Evolutionary conservation across 1,140 invertebrate genomes (phyloP).

Genomic region (Atopsyche davidsoni): DNA sequence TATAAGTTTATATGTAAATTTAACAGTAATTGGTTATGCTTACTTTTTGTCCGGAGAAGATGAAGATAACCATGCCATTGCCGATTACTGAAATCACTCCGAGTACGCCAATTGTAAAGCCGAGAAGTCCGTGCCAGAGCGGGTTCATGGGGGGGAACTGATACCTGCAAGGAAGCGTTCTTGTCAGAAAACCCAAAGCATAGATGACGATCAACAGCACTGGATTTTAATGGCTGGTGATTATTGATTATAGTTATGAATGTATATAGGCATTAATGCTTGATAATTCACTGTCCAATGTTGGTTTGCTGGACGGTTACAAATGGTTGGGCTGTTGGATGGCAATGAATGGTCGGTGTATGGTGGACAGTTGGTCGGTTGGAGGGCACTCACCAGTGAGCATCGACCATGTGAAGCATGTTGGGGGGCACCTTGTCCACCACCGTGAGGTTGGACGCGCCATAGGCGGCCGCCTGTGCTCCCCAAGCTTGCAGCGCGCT

Average conservation of each 20-base stretch:
- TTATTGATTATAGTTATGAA: not conserved
- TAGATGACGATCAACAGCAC: not conserved
- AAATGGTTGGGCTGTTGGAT: too few relatives aligned
- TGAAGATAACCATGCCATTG: conserved; percentile 82
- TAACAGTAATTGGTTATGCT: not conserved
- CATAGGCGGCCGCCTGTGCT: conserved; percentile 43
- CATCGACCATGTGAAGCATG: conserved; percentile 55
- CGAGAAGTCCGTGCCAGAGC: conserved; percentile 58
- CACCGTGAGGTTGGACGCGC: conserved; percentile 44
- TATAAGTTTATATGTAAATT: not conserved
- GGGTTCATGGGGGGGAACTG: conserved; percentile 61
- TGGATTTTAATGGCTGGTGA: not conserved
- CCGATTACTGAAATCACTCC: conserved; percentile 65
- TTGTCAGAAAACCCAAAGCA: conserved; percentile 2
- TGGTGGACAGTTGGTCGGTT: not conserved
- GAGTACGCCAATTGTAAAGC: conserved; percentile 54
- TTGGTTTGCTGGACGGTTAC: too few relatives aligned
- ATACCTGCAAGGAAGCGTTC: conserved; percentile 38
- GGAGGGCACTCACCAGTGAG: conserved; percentile 47
- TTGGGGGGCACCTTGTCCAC: conserved; percentile 52
- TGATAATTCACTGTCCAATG: too few relatives aligned
- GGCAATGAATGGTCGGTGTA: too few relatives aligned
- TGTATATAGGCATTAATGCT: too few relatives aligned
- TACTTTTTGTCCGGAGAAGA: conserved; percentile 59
- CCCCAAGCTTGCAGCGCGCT: conserved; percentile 44